Evolutionary conservation across 2,888 invertebrate genomes (phyloP).

Genomic region (Candidula unifasciata): DNA sequence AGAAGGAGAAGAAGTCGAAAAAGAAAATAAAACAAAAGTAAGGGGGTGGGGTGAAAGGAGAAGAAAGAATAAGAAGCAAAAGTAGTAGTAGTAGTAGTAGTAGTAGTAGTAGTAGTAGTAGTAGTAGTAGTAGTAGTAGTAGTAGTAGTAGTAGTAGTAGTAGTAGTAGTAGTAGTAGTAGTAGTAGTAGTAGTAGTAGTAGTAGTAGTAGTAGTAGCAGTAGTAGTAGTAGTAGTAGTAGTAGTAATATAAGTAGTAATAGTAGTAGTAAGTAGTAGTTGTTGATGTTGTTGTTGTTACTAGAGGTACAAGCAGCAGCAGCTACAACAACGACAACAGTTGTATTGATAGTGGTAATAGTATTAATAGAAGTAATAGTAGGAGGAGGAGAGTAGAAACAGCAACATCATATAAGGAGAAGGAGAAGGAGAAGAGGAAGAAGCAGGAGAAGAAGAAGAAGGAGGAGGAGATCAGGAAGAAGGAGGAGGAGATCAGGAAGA

Average conservation of each 20-base stretch:
- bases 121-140: background rate
- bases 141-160: constrained; percentile 25
- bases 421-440: background rate
- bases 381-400: background rate
- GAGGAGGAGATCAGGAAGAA: background rate
- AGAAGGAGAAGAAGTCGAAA: no score
- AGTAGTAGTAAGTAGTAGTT: no score
- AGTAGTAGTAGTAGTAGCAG: constrained; percentile 21
- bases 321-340: no score
- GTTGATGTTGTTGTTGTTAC: no score
- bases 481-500: background rate
- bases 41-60: no score
- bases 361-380: no score
- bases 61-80: no score
- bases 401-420: background rate
- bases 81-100: no score
- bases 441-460: constrained; percentile 4
- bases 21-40: no score
- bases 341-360: no score
- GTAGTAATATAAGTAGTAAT: background rate
- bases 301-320: no score
- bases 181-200: constrained; percentile 28
- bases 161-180: constrained; percentile 30
- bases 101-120: background rate
- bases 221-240: constrained; percentile 10